A percentile compares a stretch with the other conserved stretches of the same genome.
Conservation (phyloP, 2,888 invertebrate species). For the Pollenia griseotomentosa region DNA sequence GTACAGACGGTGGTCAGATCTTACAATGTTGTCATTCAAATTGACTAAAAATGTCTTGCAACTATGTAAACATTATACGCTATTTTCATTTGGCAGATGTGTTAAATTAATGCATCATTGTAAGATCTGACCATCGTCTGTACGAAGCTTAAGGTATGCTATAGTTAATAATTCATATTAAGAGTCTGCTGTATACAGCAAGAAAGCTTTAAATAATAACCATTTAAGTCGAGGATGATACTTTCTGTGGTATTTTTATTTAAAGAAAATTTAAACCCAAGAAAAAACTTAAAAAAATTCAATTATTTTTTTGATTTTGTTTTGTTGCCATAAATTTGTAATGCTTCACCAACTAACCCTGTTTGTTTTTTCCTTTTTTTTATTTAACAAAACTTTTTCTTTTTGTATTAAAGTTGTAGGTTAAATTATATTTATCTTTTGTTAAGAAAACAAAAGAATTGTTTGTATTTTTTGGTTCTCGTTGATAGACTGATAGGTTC, state of each 20-base stretch:
- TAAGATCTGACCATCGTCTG: too few species aligned
- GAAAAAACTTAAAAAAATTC: not conserved
- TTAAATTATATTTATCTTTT: not conserved
- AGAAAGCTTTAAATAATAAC: not conserved
- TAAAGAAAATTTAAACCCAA: not conserved
- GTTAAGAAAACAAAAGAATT: conserved; percentile 4
- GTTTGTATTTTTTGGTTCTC: not conserved
- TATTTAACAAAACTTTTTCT: not conserved
- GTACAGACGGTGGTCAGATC: too few species aligned
- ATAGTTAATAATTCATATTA: too few species aligned
- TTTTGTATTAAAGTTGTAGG: not conserved
- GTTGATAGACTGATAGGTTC: not conserved
- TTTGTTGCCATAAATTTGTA: conserved; percentile 1
- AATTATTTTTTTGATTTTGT: not conserved
- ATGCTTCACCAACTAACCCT: conserved; percentile 1
- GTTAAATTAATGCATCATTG: too few species aligned
- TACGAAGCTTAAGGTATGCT: too few species aligned
- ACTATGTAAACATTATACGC: too few species aligned
- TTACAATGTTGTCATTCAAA: too few species aligned
- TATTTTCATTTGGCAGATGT: too few species aligned
- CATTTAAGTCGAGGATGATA: not conserved
- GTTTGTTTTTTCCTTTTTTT: not conserved
- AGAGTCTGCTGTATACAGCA: too few species aligned
- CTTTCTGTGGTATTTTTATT: not conserved
- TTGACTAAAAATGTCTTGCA: too few species aligned